Base-by-base conservation (phyloP, 2,888 invertebrate genomes). In the Diadegma fenestrale region DNA sequence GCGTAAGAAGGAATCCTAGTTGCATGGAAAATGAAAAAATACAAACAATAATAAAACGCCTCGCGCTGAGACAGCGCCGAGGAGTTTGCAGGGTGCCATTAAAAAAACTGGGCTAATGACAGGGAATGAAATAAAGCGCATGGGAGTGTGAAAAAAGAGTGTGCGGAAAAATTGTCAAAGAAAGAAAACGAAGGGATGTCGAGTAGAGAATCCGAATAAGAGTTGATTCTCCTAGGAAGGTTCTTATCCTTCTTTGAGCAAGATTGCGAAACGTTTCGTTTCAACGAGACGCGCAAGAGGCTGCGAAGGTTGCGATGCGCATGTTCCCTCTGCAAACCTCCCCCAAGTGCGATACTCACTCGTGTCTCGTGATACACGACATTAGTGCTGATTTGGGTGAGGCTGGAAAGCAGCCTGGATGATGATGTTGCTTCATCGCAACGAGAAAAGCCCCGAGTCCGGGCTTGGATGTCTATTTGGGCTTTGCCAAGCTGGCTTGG, bases 341-440 rank as follows among this genome's bases (percentile, higher is more conserved):
- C 41, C 19, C 64, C 19, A 2, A 37, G 64, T 19, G 26, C 22
- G 43, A 45, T 48, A 17, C 26, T 69, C n/a, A 12, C 30, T 51
- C 48, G 68, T 30, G 26, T 64, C 37, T 66, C 64, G 48, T 43
- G 72, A 80, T 66, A 68, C 73, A 63, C 37, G 75, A 58, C 61
- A 81, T 81, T 81, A 69, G 69, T 58, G 61, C 66, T 81, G 61
- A 61, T 68, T 76, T 68, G 58, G 33, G 33, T 75, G 45, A 63
- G 75, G 68, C 19, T 80, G 72, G 71, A 17, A 63, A 48, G 43
- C n/a, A 37, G 64, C 30, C 63, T 37, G 30, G 45, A n/a, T 4
- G 26, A 7, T 48, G 58, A 64, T 73, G 19, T 48, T 41, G 73
- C 43, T 75, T 73, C 73, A 58, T 75, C 45, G 66, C 43, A 64